These are phyloP conservation scores for Fukomys damarensis DNA, from an alignment of 2,113 vertebrate genomes.

Conservation along the genomic window DNA sequence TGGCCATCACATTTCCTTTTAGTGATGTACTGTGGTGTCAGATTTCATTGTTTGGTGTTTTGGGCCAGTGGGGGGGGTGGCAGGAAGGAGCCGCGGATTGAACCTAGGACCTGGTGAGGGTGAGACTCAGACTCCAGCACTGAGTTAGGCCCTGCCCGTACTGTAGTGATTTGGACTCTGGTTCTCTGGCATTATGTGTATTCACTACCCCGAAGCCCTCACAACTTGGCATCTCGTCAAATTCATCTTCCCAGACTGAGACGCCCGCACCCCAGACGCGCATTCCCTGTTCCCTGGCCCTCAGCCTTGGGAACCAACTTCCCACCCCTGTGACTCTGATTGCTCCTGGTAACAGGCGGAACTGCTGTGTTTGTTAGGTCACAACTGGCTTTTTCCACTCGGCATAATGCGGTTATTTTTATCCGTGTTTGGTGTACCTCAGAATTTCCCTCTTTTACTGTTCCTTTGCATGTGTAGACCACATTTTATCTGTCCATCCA, in stretches of 20 bases:
- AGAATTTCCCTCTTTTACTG: background rate
- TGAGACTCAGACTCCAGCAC: background rate
- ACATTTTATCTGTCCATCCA: background rate
- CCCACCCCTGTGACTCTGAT: background rate
- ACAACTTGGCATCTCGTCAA: background rate
- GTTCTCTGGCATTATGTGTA: background rate
- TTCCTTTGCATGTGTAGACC: background rate
- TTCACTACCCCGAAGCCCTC: background rate
- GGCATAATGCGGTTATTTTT: background rate
- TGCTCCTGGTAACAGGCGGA: background rate
- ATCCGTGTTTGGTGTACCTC: background rate
- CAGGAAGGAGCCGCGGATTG: background rate
- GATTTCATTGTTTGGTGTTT: background rate
- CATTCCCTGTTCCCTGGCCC: no score
- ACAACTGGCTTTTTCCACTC: background rate
- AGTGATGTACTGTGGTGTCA: background rate
- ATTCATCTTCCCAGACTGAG: background rate
- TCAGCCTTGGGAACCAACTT: background rate
- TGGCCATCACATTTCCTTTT: background rate
- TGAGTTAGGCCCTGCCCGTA: background rate
- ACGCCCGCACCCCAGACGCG: background rate
- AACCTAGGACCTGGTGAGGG: background rate
- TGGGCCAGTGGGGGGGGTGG: background rate
- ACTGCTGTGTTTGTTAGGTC: background rate
- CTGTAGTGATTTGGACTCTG: background rate